A percentile compares a stretch with the other conserved stretches of the same genome.
Conservation (phyloP, 2,888 invertebrate species). For the Cinara cedri region DNA sequence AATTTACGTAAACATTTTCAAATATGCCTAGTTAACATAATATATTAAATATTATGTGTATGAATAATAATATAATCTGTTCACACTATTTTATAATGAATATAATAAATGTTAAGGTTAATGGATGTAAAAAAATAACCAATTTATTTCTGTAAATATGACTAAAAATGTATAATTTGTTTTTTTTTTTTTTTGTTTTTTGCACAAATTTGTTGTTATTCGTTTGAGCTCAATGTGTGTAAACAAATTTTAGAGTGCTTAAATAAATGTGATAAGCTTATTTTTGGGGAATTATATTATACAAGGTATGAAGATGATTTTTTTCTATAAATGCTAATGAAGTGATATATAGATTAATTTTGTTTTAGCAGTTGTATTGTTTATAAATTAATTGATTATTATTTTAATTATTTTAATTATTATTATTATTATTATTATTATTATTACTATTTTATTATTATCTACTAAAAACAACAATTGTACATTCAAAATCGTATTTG, state of each 20-base stretch:
- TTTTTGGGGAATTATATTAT: slow-evolving; percentile 51
- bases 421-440: slow-evolving; percentile 7
- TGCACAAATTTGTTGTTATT: slow-evolving; percentile 52
- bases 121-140: slow-evolving; percentile 32
- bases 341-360: slow-evolving; percentile 55
- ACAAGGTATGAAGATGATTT: slow-evolving; percentile 53
- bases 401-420: slow-evolving; percentile 27
- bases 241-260: slow-evolving; percentile 49
- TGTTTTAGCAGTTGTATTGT: slow-evolving; percentile 45
- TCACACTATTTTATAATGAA: neutral
- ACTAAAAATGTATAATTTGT: slow-evolving; percentile 38
- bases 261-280: slow-evolving; percentile 55
- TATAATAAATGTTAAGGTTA: slow-evolving; percentile 35
- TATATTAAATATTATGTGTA: slow-evolving; percentile 5
- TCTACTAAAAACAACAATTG: slow-evolving; percentile 39
- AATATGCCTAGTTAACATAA: slow-evolving; percentile 28
- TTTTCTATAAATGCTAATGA: slow-evolving; percentile 47
- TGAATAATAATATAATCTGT: no score
- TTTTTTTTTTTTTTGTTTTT: slow-evolving; percentile 21
- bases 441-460: slow-evolving; percentile 40
- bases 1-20: slow-evolving; percentile 29
- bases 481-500: slow-evolving; percentile 8
- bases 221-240: slow-evolving; percentile 49
- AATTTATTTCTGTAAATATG: slow-evolving; percentile 34
- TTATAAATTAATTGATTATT: slow-evolving; percentile 23